A percentile compares a stretch with the other conserved stretches of the same genome.
phyloP scores from a whole-genome alignment of 1,140 invertebrate species.

The Drosophila mayri region DNA sequence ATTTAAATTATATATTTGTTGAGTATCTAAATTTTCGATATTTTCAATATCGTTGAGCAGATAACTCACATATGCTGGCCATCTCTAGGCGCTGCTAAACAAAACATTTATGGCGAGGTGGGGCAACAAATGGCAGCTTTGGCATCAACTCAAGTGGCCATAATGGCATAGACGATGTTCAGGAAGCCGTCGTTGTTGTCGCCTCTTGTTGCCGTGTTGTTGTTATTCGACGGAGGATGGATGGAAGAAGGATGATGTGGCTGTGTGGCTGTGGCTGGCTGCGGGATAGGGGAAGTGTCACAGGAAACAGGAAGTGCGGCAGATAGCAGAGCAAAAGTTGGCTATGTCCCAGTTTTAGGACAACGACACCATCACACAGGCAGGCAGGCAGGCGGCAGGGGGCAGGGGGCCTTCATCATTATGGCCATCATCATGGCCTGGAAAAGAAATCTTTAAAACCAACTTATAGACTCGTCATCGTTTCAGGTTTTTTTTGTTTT shows the following conservation, averaged over 20 bases:
- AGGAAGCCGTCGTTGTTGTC: slow-evolving; percentile 58
- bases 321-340: slow-evolving; percentile 73
- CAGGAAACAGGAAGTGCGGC: slow-evolving; percentile 80
- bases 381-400: too few relatives aligned
- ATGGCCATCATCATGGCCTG: neutral
- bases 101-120: slow-evolving; percentile 69
- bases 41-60: neutral
- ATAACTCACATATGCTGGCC: too few relatives aligned
- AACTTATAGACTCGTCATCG: slow-evolving; percentile 18
- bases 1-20: too few relatives aligned
- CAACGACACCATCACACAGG: slow-evolving; percentile 42
- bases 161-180: slow-evolving; percentile 80
- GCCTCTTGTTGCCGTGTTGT: slow-evolving; percentile 30
- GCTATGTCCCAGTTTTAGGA: slow-evolving; percentile 59
- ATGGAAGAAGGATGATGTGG: neutral
- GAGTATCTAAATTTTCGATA: neutral
- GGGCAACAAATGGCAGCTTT: slow-evolving; percentile 68
- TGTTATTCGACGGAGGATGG: slow-evolving; percentile 5
- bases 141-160: slow-evolving; percentile 78
- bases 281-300: slow-evolving; percentile 67
- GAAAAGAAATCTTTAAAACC: slow-evolving; percentile 17
- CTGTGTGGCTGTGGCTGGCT: slow-evolving; percentile 2
- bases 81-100: slow-evolving; percentile 27
- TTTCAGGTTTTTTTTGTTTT: neutral
- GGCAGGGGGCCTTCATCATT: neutral